These are phyloP conservation scores for Danaus melanippus DNA, from an alignment of 1,140 invertebrate species.

Conservation along the genomic window DNA sequence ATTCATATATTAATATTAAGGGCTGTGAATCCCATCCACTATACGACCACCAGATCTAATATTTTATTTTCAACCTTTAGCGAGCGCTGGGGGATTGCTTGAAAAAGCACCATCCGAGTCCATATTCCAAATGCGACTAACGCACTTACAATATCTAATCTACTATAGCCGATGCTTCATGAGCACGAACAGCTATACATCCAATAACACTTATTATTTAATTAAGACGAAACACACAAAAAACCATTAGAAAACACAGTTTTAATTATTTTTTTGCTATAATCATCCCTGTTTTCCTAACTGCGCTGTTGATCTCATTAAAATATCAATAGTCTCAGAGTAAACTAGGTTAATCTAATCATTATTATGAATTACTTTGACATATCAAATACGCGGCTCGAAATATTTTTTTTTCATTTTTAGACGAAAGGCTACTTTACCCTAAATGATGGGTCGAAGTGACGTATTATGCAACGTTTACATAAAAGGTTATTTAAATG, in stretches of 20 bases:
- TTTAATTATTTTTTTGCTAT: conserved; percentile 53
- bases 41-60: conserved; percentile 26
- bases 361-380: conserved; percentile 69
- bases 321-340: conserved; percentile 58
- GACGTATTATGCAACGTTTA: conserved; percentile 36
- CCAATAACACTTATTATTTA: conserved; percentile 64
- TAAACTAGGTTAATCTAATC: conserved; percentile 68
- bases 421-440: conserved; percentile 60
- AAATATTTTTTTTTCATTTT: conserved; percentile 61
- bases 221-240: conserved; percentile 63
- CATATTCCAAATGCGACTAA: conserved; percentile 32
- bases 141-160: conserved; percentile 43
- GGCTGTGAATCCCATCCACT: background rate
- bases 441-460: conserved; percentile 61
- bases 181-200: conserved; percentile 58
- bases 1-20: too few species aligned
- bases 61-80: conserved; percentile 57
- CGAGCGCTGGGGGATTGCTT: conserved; percentile 43
- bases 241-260: conserved; percentile 25
- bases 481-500: conserved; percentile 28
- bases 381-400: conserved; percentile 71
- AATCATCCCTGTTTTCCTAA: conserved; percentile 70
- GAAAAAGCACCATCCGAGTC: conserved; percentile 27
- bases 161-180: conserved; percentile 51
- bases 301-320: conserved; percentile 63